Evolutionary conservation across 2,888 invertebrate genomes (phyloP).

Genomic region (Corbicula japonica): DNA sequence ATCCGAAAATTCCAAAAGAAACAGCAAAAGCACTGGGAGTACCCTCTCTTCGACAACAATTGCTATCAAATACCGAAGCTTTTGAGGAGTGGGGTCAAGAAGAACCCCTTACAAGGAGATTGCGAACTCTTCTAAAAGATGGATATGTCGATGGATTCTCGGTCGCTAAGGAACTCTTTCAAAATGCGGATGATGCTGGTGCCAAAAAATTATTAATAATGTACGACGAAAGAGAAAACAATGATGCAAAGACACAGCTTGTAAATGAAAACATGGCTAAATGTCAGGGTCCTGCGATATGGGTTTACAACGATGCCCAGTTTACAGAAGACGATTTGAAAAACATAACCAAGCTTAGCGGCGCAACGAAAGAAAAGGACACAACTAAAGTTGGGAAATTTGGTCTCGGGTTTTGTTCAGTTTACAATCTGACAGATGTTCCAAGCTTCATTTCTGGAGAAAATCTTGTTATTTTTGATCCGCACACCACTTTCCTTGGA

Average conservation of each 20-base stretch:
- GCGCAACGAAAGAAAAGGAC: constrained; percentile 81
- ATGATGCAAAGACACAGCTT: constrained; percentile 70
- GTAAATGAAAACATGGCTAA: constrained; percentile 79
- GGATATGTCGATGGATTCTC: constrained; percentile 82
- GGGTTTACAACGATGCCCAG: constrained; percentile 83
- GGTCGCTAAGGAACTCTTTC: constrained; percentile 81
- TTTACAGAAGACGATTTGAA: constrained; percentile 83
- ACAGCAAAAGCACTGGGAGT: constrained; percentile 77
- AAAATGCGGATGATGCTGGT: constrained; percentile 83
- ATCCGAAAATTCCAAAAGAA: constrained; percentile 67
- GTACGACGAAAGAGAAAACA: constrained; percentile 81
- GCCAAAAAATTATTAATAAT: constrained; percentile 75
- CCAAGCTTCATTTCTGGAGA: constrained; percentile 83
- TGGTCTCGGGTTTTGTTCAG: constrained; percentile 85
- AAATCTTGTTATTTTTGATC: constrained; percentile 84
- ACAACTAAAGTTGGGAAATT: constrained; percentile 83
- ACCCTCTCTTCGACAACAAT: constrained; percentile 71
- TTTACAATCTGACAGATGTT: constrained; percentile 84
- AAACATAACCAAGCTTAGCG: constrained; percentile 83
- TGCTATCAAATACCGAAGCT: constrained; percentile 71
- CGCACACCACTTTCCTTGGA: constrained; percentile 80
- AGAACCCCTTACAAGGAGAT: constrained; percentile 78
- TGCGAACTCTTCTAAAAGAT: constrained; percentile 74
- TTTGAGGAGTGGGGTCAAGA: constrained; percentile 77
- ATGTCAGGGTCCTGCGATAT: constrained; percentile 84